These are phyloP conservation scores for Pyrgus malvae DNA, from an alignment of 2,888 invertebrate species.

Conservation along the genomic window DNA sequence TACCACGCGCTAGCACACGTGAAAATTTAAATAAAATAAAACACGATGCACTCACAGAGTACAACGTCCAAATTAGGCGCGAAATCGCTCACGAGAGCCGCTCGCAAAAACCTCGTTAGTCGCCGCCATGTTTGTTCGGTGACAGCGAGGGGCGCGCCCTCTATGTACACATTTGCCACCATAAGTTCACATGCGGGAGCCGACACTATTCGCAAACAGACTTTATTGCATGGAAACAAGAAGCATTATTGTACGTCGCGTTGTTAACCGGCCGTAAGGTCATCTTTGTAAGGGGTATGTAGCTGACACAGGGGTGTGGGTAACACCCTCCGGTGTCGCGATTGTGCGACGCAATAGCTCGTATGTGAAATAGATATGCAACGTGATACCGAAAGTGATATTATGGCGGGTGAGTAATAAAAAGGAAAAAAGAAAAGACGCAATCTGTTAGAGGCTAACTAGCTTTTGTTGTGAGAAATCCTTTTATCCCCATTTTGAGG, in stretches of 20 bases:
- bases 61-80: conserved; percentile 74
- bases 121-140: conserved; percentile 77
- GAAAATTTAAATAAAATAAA: conserved; percentile 54
- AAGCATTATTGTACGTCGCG: conserved; percentile 36
- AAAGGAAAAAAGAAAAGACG: not conserved
- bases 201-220: conserved; percentile 9
- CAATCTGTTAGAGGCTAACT: not conserved
- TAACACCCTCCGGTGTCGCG: conserved; percentile 71
- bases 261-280: conserved; percentile 38
- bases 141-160: conserved; percentile 77
- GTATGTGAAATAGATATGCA: conserved; percentile 76
- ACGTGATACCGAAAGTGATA: conserved; percentile 70
- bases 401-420: conserved; percentile 32
- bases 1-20: conserved; percentile 29
- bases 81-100: conserved; percentile 74
- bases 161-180: conserved; percentile 72
- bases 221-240: conserved; percentile 40
- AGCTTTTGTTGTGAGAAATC: not conserved
- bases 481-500: too few relatives aligned
- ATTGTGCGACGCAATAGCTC: conserved; percentile 69
- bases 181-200: conserved; percentile 21
- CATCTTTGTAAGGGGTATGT: conserved; percentile 63
- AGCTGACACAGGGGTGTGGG: conserved; percentile 66
- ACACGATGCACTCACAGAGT: conserved; percentile 39
- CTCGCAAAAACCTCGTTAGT: conserved; percentile 78